Evolutionary conservation across 1,140 invertebrate species (phyloP), one percentile per base, ranked within the genome.

Genomic region (Calycopis cecrops): DNA sequence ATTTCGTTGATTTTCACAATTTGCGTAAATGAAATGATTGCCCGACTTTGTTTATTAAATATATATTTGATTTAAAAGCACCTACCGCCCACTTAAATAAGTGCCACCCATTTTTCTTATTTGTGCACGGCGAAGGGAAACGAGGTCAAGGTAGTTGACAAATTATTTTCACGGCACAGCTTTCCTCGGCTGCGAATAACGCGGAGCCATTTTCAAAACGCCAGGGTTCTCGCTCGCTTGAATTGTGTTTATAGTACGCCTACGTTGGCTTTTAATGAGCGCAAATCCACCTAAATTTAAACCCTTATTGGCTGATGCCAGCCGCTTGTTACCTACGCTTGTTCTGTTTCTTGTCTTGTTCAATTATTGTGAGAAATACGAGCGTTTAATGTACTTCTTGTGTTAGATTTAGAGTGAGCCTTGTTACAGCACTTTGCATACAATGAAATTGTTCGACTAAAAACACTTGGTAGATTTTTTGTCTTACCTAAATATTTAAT

Each of bases 141-240:
- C 42, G 73, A 52, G 76, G 76, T 81, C 78, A 79, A 79, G 76
- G 78, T 81, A 69, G 63, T 62, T 62, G 69, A 67, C 68, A 74
- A 77, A 78, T 79, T 78, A 76, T 77, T 77, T 28, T 70, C 60
- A 59, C 57, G 60, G 65, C 62, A 62, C 70, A 69, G 65, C 61
- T 67, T 73, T 66, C 52, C 63, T 64, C 59, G 60, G 62, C 59
- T 68, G 61, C 68, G 75, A 79, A 76, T 76, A 76, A 72, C 55
- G 65, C 60, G 60, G 63, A 75, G 65, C 67, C 68, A 69, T 79
- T 77, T 73, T 65, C 60, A 59, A 70, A 71, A 70, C 63, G 64
- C 65, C 63, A 67, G 58, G 63, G 58, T 58, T 71, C 72, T 64
- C 54, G 55, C 48, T 50, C 50, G 37, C 50, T 38, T 60, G 60